Base-by-base conservation (phyloP, 2,113 vertebrate species). In the Camelus dromedarius region DNA sequence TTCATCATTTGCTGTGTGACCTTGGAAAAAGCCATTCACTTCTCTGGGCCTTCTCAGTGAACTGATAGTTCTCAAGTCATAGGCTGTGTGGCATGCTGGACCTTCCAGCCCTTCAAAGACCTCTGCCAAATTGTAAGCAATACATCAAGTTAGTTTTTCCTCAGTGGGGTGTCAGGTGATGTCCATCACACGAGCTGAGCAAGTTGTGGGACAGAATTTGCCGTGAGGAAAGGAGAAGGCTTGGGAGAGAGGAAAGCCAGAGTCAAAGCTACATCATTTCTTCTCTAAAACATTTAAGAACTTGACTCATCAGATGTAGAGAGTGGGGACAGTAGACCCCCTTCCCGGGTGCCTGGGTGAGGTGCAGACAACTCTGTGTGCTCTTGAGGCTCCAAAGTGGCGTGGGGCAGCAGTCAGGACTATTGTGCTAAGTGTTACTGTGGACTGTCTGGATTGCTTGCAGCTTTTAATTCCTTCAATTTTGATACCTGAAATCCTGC, bases 291-390 rank as follows among this genome's bases (percentile, higher is more conserved):
- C 54, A 54, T 73, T 54, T 62, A 24, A 56, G 42, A 77, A 38
- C 54, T 56, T 56, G 1, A 28, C n/a, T 64, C 22, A 15, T 38
- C 15, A 16, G 35, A 24, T 8, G 0, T 9, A 79, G 83, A 60
- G 26, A 19, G 0, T 1, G 2, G 10, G 28, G 48, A 3, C 11
- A 6, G 1, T 11, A n/a, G 38, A 8, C 4, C 1, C 9, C 22
- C 24, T 35, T 8, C 8, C 24, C 3, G 12, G 18, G 3, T 11
- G 28, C 64, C 52, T 18, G 26, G n/a, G 20, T 3, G 66, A 18
- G 13, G 79, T 14, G 5, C 8, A 38, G 52, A 22, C n/a, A 1
- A 0, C 5, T 3, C 18, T 5, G 24, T 7, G 19, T 24, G 46
- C 32, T 26, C 4, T 6, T 3, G 19, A 32, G 42, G 52, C 9